These are phyloP conservation scores for Ophion ventricosus DNA, from an alignment of 2,888 invertebrate genomes.

Conservation along the genomic window DNA sequence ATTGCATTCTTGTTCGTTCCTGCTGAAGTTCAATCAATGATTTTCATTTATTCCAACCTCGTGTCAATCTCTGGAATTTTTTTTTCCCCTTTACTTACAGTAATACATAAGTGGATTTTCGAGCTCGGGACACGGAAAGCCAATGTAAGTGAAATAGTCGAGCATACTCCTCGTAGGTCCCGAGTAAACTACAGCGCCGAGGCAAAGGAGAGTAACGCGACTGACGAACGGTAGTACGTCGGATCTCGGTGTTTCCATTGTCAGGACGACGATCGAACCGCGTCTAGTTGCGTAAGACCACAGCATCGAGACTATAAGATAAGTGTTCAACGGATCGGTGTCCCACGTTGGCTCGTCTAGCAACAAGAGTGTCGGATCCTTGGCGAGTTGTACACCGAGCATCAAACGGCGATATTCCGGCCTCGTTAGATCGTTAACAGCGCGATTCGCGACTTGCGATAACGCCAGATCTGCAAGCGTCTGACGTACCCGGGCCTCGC, in stretches of 20 bases:
- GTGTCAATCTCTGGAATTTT: not conserved
- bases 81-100: constrained; percentile 86
- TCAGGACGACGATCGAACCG: constrained; percentile 94
- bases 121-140: constrained; percentile 97
- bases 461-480: constrained; percentile 97
- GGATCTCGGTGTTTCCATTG: constrained; percentile 96
- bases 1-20: too few species aligned
- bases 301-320: constrained; percentile 96
- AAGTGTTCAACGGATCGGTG: constrained; percentile 97
- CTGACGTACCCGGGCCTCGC: constrained; percentile 92
- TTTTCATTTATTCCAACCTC: not conserved
- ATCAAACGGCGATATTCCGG: constrained; percentile 95
- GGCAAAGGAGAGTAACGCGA: constrained; percentile 94
- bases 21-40: too few species aligned
- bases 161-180: constrained; percentile 96
- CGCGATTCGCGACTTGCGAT: constrained; percentile 94
- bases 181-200: constrained; percentile 95
- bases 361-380: constrained; percentile 95
- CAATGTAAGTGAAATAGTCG: constrained; percentile 97
- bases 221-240: constrained; percentile 98
- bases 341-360: constrained; percentile 98
- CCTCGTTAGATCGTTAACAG: constrained; percentile 92
- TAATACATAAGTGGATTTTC: constrained; percentile 99
- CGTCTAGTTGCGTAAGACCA: constrained; percentile 95
- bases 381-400: constrained; percentile 95